Percentiles rank a stretch among this genome's conserved stretches.
These are phyloP conservation scores for Muntiacus muntjak DNA, from an alignment of 2,113 vertebrate species.

Conservation along the genomic window DNA sequence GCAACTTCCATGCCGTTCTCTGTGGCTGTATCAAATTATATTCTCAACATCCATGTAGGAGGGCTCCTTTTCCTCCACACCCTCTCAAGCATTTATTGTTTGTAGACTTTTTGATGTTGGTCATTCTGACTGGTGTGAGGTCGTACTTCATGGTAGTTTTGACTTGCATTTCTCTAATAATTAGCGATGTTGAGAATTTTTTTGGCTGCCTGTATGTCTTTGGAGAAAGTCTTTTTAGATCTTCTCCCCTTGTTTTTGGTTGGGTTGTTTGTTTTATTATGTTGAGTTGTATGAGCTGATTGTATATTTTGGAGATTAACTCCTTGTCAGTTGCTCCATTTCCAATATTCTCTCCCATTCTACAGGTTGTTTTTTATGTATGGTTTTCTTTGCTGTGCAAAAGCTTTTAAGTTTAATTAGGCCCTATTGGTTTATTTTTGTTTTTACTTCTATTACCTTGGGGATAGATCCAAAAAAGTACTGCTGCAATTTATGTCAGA, in stretches of 20 bases:
- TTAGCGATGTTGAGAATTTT: background rate
- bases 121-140: background rate
- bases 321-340: background rate
- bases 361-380: background rate
- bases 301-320: background rate
- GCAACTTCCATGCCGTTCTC: background rate
- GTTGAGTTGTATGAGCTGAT: background rate
- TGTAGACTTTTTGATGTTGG: background rate
- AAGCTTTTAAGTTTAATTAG: background rate
- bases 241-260: background rate
- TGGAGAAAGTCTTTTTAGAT: background rate
- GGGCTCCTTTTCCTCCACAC: background rate
- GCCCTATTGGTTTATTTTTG: background rate
- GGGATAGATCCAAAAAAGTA: background rate
- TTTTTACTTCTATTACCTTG: background rate
- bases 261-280: background rate
- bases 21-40: background rate
- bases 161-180: background rate
- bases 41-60: background rate
- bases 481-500: background rate
- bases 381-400: background rate
- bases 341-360: background rate
- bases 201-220: background rate
- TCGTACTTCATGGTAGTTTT: background rate
- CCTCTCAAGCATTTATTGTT: background rate